Conservation (phyloP, 2,113 vertebrate genomes). For the Scatophagus argus region DNA sequence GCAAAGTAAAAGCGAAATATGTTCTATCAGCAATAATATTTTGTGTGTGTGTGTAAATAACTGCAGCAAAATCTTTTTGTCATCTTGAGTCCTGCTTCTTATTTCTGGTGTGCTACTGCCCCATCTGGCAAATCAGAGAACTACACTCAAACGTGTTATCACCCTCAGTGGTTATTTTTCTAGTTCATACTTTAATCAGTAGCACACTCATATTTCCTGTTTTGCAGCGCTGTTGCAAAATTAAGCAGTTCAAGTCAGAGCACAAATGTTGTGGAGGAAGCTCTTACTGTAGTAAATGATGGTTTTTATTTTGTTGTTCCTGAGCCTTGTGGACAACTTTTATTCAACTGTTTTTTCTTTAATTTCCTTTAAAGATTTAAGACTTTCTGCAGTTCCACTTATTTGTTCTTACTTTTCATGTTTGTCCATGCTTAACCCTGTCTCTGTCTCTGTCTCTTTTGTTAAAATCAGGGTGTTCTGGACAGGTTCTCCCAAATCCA, state of each 20-base stretch:
- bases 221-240: not conserved
- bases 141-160: not conserved
- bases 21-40: not conserved
- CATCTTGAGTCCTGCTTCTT: not conserved
- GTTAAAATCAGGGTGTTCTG: slow-evolving; percentile 91
- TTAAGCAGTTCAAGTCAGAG: not conserved
- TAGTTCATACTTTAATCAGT: not conserved
- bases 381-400: not conserved
- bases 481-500: slow-evolving; percentile 98
- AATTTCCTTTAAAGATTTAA: not conserved
- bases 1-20: not conserved
- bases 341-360: not conserved
- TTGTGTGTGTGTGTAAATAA: not conserved
- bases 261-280: not conserved
- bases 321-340: not conserved
- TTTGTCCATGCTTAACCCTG: not conserved
- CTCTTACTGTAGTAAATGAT: no score
- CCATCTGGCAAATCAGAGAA: slow-evolving; percentile 38
- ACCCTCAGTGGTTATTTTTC: not conserved
- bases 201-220: not conserved
- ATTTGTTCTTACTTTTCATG: not conserved
- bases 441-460: not conserved
- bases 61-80: not conserved
- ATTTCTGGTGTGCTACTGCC: slow-evolving; percentile 38
- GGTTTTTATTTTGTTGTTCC: not conserved